phyloP scores from a whole-genome alignment of 2,797 vertebrate species.

The Falco columbarius region DNA sequence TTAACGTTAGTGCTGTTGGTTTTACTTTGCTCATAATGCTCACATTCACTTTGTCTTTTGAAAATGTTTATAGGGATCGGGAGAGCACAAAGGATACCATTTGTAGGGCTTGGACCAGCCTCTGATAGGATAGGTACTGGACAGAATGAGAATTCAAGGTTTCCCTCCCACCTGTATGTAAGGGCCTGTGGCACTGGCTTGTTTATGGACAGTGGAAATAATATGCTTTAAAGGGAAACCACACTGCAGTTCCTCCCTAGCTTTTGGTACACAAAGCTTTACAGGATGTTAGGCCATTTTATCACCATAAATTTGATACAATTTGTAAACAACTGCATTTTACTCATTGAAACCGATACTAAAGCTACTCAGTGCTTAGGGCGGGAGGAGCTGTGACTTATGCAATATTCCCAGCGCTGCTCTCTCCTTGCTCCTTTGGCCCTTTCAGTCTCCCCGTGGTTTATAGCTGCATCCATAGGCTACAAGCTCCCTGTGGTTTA shows the following conservation, averaged over 20 bases:
- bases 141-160: background rate
- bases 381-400: background rate
- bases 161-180: background rate
- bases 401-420: background rate
- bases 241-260: background rate
- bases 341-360: background rate
- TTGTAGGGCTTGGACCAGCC: fast-evolving
- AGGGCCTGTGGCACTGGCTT: background rate
- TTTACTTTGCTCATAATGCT: background rate
- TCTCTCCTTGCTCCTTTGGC: background rate
- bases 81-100: background rate
- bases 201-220: background rate
- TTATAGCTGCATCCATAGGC: background rate
- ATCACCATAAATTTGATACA: background rate
- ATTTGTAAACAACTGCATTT: background rate
- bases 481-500: background rate
- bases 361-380: background rate
- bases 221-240: background rate
- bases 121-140: background rate
- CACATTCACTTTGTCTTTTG: background rate
- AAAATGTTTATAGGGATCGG: background rate
- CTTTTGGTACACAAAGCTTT: background rate
- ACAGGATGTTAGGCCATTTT: background rate
- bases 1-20: background rate
- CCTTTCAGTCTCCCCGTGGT: background rate